Conservation (phyloP, 2,113 vertebrate genomes). For the Toxostoma redivivum region DNA sequence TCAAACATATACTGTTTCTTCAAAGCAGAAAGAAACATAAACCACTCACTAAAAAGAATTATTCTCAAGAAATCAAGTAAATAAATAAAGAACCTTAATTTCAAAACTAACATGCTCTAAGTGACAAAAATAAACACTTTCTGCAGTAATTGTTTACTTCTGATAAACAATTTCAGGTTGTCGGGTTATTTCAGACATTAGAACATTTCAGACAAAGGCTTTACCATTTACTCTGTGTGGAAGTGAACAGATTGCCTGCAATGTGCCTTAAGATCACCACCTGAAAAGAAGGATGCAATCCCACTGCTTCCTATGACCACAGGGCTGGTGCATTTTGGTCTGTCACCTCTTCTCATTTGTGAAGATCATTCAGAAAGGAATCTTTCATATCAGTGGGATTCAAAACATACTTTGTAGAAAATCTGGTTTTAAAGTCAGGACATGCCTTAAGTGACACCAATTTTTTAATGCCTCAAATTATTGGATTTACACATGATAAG, state of each 20-base stretch:
- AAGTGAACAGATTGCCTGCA: neutral
- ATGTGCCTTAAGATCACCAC: neutral
- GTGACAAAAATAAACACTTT: neutral
- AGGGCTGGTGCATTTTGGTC: rapidly evolving
- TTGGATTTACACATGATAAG: neutral
- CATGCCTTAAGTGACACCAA: neutral
- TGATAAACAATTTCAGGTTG: neutral
- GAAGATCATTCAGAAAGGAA: neutral
- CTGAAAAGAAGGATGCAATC: neutral
- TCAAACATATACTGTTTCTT: neutral
- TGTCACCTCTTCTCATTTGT: neutral
- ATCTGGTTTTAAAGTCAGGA: neutral
- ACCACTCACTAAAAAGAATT: neutral
- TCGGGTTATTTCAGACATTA: neutral
- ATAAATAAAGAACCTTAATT: neutral
- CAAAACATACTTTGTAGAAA: neutral
- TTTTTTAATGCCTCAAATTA: neutral
- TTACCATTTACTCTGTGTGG: neutral
- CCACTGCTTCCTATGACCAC: neutral
- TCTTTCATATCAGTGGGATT: neutral
- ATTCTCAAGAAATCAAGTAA: neutral
- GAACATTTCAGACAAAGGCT: neutral
- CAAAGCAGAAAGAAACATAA: neutral
- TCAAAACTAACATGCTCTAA: neutral
- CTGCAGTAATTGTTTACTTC: neutral